Percentiles rank a stretch among this genome's conserved stretches.
Conservation (phyloP, 1,140 invertebrate genomes). For the Aphidius gifuensis region DNA sequence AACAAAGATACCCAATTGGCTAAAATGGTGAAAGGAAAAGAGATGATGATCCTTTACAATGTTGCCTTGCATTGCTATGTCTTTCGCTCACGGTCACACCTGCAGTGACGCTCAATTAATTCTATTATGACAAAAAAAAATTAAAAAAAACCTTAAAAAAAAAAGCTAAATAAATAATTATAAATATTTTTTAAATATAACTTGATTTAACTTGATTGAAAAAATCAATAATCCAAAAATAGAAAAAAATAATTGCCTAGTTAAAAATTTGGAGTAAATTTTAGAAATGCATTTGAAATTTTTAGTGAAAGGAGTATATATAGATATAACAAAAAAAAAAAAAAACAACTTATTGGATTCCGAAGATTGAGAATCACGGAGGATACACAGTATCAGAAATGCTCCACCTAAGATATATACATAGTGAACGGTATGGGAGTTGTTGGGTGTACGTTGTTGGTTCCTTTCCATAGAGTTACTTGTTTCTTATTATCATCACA, state of each 20-base stretch:
- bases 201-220: no score
- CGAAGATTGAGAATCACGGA: slow-evolving; percentile 39
- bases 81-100: slow-evolving; percentile 53
- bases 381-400: slow-evolving; percentile 47
- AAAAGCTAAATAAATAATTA: no score
- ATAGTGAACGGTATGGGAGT: slow-evolving; percentile 50
- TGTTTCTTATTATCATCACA: slow-evolving; percentile 52
- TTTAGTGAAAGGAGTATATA: neutral
- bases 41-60: slow-evolving; percentile 45
- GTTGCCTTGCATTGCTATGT: slow-evolving; percentile 48
- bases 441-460: slow-evolving; percentile 33
- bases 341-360: neutral
- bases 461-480: slow-evolving; percentile 54
- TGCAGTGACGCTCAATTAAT: slow-evolving; percentile 42
- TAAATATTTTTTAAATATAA: no score
- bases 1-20: neutral
- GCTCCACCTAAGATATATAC: slow-evolving; percentile 51
- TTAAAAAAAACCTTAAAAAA: no score
- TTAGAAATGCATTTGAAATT: no score
- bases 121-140: neutral
- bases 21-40: slow-evolving; percentile 19
- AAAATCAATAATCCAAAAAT: no score
- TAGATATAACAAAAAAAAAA: neutral
- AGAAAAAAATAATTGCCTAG: no score
- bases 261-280: no score